Conservation (phyloP, 2,797 vertebrate species). For the Nyctalus aviator region DNA sequence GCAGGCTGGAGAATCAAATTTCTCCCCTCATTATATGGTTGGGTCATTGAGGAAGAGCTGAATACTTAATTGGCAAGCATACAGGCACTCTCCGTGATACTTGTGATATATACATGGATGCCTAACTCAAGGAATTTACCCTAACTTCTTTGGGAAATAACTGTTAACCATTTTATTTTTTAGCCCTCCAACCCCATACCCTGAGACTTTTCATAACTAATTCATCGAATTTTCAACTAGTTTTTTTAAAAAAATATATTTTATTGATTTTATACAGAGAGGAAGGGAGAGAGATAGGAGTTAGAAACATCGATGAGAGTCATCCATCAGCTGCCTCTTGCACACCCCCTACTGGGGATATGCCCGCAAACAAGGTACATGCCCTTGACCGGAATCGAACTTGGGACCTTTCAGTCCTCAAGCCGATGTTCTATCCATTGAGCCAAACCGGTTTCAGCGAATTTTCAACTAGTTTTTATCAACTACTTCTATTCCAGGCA, state of each 20-base stretch:
- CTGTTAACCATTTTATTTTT: not conserved
- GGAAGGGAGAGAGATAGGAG: too few species aligned
- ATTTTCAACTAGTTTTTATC: constrained; percentile 55
- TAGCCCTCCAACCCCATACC: not conserved
- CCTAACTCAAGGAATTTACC: not conserved
- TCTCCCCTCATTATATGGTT: not conserved
- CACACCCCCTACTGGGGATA: too few species aligned
- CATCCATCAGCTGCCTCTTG: too few species aligned
- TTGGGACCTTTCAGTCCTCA: too few species aligned
- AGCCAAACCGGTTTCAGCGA: too few species aligned
- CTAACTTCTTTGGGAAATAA: constrained; percentile 27
- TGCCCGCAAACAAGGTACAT: too few species aligned
- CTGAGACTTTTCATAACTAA: constrained; percentile 18
- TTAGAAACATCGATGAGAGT: too few species aligned
- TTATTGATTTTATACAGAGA: too few species aligned
- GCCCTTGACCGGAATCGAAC: too few species aligned
- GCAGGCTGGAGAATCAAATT: not conserved
- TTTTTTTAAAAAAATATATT: too few species aligned
- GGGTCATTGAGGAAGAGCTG: not conserved
- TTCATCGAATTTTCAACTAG: constrained; percentile 36
- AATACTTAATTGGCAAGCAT: not conserved
- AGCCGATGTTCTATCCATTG: too few species aligned
- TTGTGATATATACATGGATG: not conserved
- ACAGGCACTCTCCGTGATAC: not conserved
- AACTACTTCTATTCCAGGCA: constrained; percentile 6